Conservation (phyloP, 2,888 invertebrate genomes). For the Drosophila hawaiiensis region DNA sequence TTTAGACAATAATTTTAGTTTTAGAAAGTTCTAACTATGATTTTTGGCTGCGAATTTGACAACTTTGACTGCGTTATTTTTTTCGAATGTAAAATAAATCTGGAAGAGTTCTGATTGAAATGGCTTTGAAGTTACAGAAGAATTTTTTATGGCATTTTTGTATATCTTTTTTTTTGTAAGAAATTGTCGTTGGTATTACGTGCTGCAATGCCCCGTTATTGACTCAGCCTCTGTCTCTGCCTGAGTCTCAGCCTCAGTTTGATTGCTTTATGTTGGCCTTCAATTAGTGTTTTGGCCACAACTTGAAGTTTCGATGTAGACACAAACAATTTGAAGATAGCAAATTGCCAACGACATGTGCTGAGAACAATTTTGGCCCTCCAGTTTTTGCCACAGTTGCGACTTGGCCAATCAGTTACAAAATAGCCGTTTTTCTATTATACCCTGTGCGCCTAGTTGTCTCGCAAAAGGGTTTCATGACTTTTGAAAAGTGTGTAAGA, state of each 20-base stretch:
- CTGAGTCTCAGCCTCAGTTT: slow-evolving; percentile 15
- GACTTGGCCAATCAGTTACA: slow-evolving; percentile 60
- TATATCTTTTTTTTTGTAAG: background rate
- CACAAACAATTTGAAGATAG: slow-evolving; percentile 56
- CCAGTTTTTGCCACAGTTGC: slow-evolving; percentile 32
- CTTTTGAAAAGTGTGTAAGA: rapidly evolving
- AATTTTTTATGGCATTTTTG: background rate
- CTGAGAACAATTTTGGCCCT: slow-evolving; percentile 38
- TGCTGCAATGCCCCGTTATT: slow-evolving; percentile 39
- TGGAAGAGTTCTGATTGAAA: background rate
- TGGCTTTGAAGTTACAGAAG: background rate
- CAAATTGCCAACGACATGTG: slow-evolving; percentile 72
- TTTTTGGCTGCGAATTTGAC: background rate
- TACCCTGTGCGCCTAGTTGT: slow-evolving; percentile 24
- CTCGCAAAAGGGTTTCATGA: rapidly evolving
- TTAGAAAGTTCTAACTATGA: background rate
- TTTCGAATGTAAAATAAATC: background rate
- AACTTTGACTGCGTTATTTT: background rate
- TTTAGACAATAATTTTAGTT: background rate
- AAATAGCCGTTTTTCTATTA: slow-evolving; percentile 15
- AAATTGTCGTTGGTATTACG: slow-evolving; percentile 25
- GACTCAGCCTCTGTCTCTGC: background rate
- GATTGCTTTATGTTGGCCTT: slow-evolving; percentile 55
- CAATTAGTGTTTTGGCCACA: slow-evolving; percentile 66
- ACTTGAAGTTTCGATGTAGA: slow-evolving; percentile 46